Base-by-base conservation (phyloP, 1,140 invertebrate genomes). In the Hetaerina americana region DNA sequence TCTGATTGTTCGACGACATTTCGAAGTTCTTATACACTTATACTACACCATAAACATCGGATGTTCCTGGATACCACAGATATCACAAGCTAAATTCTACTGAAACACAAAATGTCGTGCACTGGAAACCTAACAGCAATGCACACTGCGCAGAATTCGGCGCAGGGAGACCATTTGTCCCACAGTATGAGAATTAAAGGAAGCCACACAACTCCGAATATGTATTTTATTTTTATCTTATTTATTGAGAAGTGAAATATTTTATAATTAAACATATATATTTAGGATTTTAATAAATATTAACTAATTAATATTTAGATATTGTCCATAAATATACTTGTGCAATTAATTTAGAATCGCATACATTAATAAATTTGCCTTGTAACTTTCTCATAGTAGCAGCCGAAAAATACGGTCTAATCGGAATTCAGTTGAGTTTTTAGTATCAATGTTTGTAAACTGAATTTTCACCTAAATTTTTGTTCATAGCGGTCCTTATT, bases 1-100 rank as follows among this genome's bases (percentile, higher is more conserved):
- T 89, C 80, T 84, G 84, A 76, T 83, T 85, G 75, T 85, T 85
- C 78, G 85, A 83, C 75, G 84, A 85, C 83, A 85, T 86, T 80
- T 82, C 84, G 68, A 27, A 57, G 40, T 57, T 57, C 40, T 57
- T 57, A 18, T 57, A 57, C 40, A 57, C 40, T 57, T 57, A 57
- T 18, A n/a, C 40, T 57, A 57, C 40, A 57, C 40, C 40, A 57
- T 57, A 57, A 57, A 57, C 40, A 57, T 57, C 40, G 40, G 40
- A 57, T 57, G 40, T 57, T 57, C 40, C 40, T 57, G 40, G 40
- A 57, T 57, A 57, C 40, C 40, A 57, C 40, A 57, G 40, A 57
- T 57, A 57, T 57, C 40, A 57, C 40, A 57, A 57, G 40, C 40
- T 57, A 57, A 18, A 57, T 57, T 57, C 40, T 57, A 57, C 40